A percentile compares a stretch with the other conserved stretches of the same genome.
These are phyloP conservation scores for Andrena camellia DNA, from an alignment of 2,888 invertebrate genomes.

Conservation along the genomic window DNA sequence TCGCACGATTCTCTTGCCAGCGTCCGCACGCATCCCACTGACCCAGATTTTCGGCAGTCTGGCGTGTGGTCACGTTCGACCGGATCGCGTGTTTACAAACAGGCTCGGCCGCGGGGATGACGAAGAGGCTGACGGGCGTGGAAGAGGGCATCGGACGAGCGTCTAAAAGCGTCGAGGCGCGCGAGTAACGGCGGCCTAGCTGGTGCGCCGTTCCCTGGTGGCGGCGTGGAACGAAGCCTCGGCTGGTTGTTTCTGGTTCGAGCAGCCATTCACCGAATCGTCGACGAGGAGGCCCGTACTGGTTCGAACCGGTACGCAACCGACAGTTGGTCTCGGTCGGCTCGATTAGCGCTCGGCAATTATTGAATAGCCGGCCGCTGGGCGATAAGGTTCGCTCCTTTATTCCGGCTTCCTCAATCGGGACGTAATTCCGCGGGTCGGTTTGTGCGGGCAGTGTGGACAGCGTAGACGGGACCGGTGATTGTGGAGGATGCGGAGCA, in stretches of 20 bases:
- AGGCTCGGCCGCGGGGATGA: neutral
- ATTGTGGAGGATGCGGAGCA: neutral
- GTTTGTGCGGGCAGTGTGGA: neutral
- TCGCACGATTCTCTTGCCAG: no score
- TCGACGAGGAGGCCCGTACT: constrained; percentile 44
- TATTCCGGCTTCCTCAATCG: constrained; percentile 55
- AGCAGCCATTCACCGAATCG: constrained; percentile 72
- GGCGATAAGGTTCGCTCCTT: constrained; percentile 54
- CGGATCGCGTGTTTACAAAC: constrained; percentile 5
- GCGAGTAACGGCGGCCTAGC: neutral
- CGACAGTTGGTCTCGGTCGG: constrained; percentile 59
- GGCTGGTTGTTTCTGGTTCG: constrained; percentile 75
- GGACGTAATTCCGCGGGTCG: constrained; percentile 25
- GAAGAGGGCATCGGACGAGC: neutral
- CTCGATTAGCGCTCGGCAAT: constrained; percentile 64
- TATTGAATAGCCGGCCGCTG: constrained; percentile 55
- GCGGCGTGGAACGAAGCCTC: constrained; percentile 61
- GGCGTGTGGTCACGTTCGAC: neutral
- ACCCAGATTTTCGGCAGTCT: neutral
- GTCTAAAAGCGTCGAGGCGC: constrained; percentile 28
- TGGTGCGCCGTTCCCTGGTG: constrained; percentile 7
- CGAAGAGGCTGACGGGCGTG: neutral
- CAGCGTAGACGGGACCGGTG: neutral
- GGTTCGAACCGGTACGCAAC: constrained; percentile 67
- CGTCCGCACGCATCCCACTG: neutral